phyloP scores from a whole-genome alignment of 2,888 invertebrate genomes.

The Julus scanicus region DNA sequence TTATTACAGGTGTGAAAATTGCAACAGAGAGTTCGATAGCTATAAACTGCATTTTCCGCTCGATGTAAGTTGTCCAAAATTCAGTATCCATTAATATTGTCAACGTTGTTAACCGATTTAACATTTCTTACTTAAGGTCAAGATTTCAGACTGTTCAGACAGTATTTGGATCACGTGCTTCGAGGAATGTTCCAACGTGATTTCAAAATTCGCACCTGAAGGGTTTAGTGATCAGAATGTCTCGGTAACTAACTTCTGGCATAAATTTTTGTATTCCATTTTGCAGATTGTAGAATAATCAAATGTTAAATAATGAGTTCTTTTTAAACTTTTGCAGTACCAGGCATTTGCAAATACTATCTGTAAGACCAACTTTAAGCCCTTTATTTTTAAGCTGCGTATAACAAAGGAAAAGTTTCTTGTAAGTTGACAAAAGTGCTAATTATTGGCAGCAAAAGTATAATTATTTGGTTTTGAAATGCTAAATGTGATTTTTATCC shows the following conservation, averaged over 20 bases:
- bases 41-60: slow-evolving; percentile 87
- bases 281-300: not conserved
- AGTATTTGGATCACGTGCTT: slow-evolving; percentile 93
- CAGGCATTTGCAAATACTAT: slow-evolving; percentile 68
- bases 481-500: no score
- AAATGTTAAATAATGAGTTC: not conserved
- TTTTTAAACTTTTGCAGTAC: not conserved
- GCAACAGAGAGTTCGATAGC: slow-evolving; percentile 82
- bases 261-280: not conserved
- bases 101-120: not conserved
- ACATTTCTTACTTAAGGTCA: slow-evolving; percentile 72
- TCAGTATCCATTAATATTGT: not conserved
- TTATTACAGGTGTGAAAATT: slow-evolving; percentile 94
- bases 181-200: slow-evolving; percentile 81
- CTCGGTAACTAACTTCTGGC: not conserved
- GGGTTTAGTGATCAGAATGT: not conserved
- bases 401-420: slow-evolving; percentile 92
- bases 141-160: slow-evolving; percentile 86
- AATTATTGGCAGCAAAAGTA: no score
- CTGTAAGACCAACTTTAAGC: slow-evolving; percentile 77
- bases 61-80: slow-evolving; percentile 72
- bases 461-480: no score
- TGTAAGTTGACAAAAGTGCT: slow-evolving; percentile 71
- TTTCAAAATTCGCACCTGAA: slow-evolving; percentile 73
- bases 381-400: slow-evolving; percentile 83